phyloP scores from a whole-genome alignment of 2,888 invertebrate genomes.

The Aspidiotus destructor region DNA sequence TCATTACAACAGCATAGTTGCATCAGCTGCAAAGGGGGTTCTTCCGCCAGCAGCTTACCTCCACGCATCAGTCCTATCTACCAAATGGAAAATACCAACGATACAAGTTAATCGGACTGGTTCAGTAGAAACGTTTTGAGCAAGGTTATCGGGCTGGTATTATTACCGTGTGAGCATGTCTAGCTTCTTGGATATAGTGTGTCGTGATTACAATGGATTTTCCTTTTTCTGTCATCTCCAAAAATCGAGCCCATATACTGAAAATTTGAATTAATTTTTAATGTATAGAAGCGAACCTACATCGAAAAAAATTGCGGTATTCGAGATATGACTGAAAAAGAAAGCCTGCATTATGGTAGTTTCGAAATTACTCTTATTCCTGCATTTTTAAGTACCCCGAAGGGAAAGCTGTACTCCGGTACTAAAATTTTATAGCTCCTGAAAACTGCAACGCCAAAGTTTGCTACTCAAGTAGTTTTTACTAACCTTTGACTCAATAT shows the following conservation, averaged over 20 bases:
- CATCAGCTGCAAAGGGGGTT: constrained; percentile 43
- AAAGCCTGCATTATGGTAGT: too few relatives aligned
- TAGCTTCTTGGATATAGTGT: constrained; percentile 37
- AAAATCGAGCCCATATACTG: constrained; percentile 34
- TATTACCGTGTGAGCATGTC: constrained; percentile 38
- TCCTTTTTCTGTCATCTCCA: constrained; percentile 34
- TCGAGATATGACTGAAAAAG: too few relatives aligned
- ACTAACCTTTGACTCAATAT: constrained; percentile 67
- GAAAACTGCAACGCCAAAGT: too few relatives aligned
- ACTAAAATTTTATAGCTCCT: too few relatives aligned
- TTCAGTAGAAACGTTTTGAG: not conserved
- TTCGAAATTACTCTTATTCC: too few relatives aligned
- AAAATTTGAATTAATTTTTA: constrained; percentile 1
- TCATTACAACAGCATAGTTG: constrained; percentile 39
- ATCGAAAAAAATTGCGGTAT: too few relatives aligned
- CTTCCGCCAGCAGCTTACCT: constrained; percentile 46
- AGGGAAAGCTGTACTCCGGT: too few relatives aligned
- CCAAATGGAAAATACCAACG: not conserved
- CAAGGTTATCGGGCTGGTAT: not conserved
- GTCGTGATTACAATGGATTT: constrained; percentile 35
- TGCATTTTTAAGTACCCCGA: too few relatives aligned
- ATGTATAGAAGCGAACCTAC: too few relatives aligned
- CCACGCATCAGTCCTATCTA: constrained; percentile 47
- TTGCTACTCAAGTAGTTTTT: constrained; percentile 12
- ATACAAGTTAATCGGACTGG: not conserved